Base-by-base conservation (phyloP, 2,113 vertebrate genomes). In the Clarias magur region DNA sequence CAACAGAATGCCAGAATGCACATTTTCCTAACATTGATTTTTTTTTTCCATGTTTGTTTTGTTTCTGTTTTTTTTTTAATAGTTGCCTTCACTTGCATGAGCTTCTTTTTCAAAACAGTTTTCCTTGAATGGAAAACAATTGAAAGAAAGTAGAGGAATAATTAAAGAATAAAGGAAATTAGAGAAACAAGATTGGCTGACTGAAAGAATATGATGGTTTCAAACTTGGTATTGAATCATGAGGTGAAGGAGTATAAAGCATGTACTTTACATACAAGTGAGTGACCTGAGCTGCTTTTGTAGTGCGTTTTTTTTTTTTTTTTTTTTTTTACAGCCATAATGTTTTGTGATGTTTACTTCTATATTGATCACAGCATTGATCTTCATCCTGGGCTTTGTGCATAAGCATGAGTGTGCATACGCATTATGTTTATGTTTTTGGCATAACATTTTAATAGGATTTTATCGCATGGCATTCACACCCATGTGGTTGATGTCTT, bases 21-120 rank as follows among this genome's bases (percentile, higher is more conserved):
- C 27, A 80, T 62, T 80, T 85, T 78, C 70, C 80, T 89, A 65
- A 76, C 72, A 83, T 81, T 42, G 79, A 83, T 85, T 63, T 73
- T 56, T 65, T 15, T 19, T 54, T 30, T 63, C 48, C 48, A 1
- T 48, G 48, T 48, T 54, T 65, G 42, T 78, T 83, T 81, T 75
- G 72, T 60, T 89, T 76, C 38, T 56, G 25, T 89, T 48, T 48
- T 48, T 48, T 48, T 48, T 54, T 63, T 16, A 79, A 76, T 53
- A 53, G 56, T 83, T 84, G 85, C 85, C 82, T 73, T 88, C 53
- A 42, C 78, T 53, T 56, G 60, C 80, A 60, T n/a, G 54, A 27
- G 23, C 63, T 84, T 86, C 70, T 86, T 84, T 89, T 80, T 89
- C 53, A 82, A 83, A 89, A 79, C 62, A 82, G 78, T 73, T 87